Base-by-base conservation (phyloP, 2,113 vertebrate genomes). In the Malurus melanocephalus region DNA sequence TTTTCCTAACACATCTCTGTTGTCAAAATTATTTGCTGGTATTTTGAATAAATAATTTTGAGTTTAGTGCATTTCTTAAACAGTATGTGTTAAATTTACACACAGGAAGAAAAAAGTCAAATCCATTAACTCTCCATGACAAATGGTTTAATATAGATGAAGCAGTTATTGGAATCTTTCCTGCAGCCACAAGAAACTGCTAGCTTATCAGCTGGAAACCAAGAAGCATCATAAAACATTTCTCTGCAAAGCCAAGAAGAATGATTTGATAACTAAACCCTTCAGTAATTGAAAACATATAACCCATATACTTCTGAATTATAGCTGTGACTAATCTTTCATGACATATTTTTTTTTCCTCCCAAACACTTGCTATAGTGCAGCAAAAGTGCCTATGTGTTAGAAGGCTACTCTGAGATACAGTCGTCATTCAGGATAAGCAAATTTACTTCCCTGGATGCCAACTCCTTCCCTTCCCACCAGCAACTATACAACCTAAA, bases 251-350 rank as follows among this genome's bases (percentile, higher is more conserved):
- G 74, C 79, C 87, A 88, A 64, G 48, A 77, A 86, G 76, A 93
- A 92, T 53, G 27, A 94, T 89, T 95, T 88, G 77, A 88, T 88
- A 76, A 43, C 45, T 87, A 94, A 83, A 64, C 52, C 49, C 73
- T 86, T 42, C 18, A 72, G 77, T 95, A 95, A 95, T 38, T 89
- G 88, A 93, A 96, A 95, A 91, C 92, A 87, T 77, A 80, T 78
- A 92, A 89, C 45, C 46, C 52, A 32, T 80, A 87, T 30, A 77
- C 14, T 93, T 88, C 76, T 89, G 81, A 94, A 81, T 86, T 81
- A 92, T 92, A 79, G 61, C 87, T 73, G 51, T 81, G 78, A 85
- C 81, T 84, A 91, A 92, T 93, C 66, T 91, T 59, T 66, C 85
- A 80, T 11, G 22, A 92, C 92, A 83, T 33, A 74, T 14, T 8